Evolutionary conservation across 2,888 invertebrate genomes (phyloP).

Genomic region (Zeuzera pyrina): DNA sequence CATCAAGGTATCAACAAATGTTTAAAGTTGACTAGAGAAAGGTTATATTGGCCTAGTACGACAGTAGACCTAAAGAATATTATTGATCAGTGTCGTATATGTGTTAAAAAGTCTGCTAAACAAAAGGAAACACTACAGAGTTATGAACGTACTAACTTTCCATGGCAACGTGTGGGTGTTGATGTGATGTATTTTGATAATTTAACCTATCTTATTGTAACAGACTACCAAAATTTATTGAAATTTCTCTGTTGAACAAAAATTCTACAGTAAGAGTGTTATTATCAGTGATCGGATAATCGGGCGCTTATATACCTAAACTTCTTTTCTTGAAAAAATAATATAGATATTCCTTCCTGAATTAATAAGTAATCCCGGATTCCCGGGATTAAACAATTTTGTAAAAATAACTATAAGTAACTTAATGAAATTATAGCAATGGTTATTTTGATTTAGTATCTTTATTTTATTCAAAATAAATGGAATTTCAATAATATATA

Average conservation of each 20-base stretch:
- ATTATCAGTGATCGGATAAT: too few relatives aligned
- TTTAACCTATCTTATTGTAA: constrained; percentile 1
- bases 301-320: too few relatives aligned
- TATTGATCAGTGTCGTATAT: too few relatives aligned
- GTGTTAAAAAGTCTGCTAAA: constrained; percentile 6
- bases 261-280: background rate
- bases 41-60: constrained; percentile 12
- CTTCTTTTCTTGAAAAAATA: too few relatives aligned
- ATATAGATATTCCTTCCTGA: too few relatives aligned
- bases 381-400: too few relatives aligned
- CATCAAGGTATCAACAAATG: constrained; percentile 11
- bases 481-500: too few relatives aligned
- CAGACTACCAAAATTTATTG: constrained; percentile 8
- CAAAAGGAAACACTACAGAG: constrained; percentile 7
- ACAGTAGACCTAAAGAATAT: constrained; percentile 9
- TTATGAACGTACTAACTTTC: constrained; percentile 5
- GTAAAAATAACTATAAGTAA: too few relatives aligned
- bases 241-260: constrained; percentile 3
- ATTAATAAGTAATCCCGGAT: too few relatives aligned
- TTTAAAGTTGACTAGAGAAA: constrained; percentile 9
- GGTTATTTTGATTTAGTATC: too few relatives aligned
- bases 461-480: too few relatives aligned
- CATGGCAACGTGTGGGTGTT: constrained; percentile 8
- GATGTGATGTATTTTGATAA: background rate
- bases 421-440: too few relatives aligned